Percentiles rank a stretch among this genome's conserved stretches.
phyloP scores from a whole-genome alignment of 2,888 invertebrate genomes.

The Caenorhabditis parvicauda region DNA sequence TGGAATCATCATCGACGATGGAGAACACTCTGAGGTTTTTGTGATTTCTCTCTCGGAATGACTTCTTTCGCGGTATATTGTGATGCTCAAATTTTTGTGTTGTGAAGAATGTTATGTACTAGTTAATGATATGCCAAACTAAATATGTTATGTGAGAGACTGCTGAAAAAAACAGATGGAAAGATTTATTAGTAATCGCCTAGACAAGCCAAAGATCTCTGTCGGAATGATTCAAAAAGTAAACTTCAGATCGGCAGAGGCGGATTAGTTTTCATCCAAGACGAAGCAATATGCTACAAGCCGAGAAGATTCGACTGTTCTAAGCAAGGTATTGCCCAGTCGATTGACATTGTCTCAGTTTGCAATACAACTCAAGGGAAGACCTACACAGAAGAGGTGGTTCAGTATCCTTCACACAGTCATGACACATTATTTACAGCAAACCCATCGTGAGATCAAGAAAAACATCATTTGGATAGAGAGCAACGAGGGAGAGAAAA shows the following conservation, averaged over 20 bases:
- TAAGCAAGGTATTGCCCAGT: conserved; percentile 25
- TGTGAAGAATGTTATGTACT: too few relatives aligned
- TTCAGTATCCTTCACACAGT: neutral
- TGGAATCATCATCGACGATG: conserved; percentile 41
- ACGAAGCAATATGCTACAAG: conserved; percentile 36
- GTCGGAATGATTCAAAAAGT: neutral
- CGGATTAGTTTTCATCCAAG: conserved; percentile 34
- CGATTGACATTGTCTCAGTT: conserved; percentile 25
- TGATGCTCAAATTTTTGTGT: too few relatives aligned
- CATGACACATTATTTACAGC: neutral
- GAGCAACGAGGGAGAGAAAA: conserved; percentile 26
- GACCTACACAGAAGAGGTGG: conserved; percentile 29
- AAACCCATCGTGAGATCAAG: conserved; percentile 25
- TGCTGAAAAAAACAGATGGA: too few relatives aligned
- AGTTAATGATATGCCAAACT: too few relatives aligned
- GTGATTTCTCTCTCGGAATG: too few relatives aligned
- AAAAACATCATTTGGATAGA: conserved; percentile 36
- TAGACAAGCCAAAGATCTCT: neutral
- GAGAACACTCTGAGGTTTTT: conserved; percentile 27
- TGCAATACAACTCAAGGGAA: conserved; percentile 35
- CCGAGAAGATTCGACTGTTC: conserved; percentile 37
- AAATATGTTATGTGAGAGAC: too few relatives aligned
- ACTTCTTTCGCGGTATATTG: too few relatives aligned
- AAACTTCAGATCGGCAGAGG: conserved; percentile 31
- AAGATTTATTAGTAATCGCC: too few relatives aligned